Conservation (phyloP, 2,113 vertebrate genomes). For the Geothlypis trichas region DNA sequence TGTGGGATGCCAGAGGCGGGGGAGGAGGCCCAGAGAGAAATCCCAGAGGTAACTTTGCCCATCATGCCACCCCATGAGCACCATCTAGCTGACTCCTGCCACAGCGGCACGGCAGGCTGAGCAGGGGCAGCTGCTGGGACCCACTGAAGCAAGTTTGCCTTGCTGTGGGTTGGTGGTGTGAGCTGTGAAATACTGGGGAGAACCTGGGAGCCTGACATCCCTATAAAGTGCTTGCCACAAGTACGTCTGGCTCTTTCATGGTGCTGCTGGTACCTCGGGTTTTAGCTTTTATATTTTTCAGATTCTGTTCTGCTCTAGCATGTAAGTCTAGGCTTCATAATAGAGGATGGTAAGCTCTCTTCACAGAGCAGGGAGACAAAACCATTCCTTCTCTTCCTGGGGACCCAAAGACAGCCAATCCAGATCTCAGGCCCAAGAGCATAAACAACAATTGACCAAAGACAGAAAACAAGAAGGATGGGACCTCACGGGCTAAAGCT, state of each 20-base stretch:
- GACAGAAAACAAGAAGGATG: not conserved
- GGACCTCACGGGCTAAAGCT: not conserved
- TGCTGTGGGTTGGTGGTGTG: not conserved
- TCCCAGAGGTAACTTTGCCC: not conserved
- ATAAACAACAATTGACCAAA: not conserved
- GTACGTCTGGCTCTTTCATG: fast-evolving
- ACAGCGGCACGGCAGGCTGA: not conserved
- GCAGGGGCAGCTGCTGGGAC: not conserved
- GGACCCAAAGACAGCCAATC: fast-evolving
- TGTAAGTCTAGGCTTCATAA: no score
- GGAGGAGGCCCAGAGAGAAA: not conserved
- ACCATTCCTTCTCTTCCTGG: not conserved
- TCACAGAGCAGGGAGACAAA: not conserved
- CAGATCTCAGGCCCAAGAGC: not conserved
- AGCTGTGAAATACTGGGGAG: not conserved
- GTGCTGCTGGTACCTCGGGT: not conserved
- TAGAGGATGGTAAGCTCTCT: not conserved
- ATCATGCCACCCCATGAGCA: constrained; percentile 12
- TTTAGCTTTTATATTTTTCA: not conserved
- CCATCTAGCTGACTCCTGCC: constrained; percentile 36
- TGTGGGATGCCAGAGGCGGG: not conserved
- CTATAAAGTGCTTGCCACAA: not conserved
- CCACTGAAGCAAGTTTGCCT: not conserved
- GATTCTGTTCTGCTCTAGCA: not conserved
- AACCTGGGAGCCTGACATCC: not conserved